Conservation (phyloP, 2,113 vertebrate genomes). For the Lophius piscatorius region DNA sequence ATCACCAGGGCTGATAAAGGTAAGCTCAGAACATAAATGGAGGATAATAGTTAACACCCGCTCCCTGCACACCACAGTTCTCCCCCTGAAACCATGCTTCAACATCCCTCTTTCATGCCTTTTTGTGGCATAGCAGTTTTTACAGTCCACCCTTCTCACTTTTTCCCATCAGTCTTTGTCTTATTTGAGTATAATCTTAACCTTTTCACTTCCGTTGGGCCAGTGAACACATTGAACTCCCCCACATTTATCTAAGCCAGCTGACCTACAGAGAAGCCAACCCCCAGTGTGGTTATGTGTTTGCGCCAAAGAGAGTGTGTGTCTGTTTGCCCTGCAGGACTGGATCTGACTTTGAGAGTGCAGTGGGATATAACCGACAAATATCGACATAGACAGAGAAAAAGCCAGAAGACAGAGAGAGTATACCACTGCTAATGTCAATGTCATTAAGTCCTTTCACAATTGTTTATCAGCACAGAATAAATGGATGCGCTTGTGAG, state of each 20-base stretch:
- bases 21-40: constrained; percentile 52
- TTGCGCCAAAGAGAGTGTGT: constrained; percentile 13
- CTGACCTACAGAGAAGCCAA: constrained; percentile 49
- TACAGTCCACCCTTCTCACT: constrained; percentile 11
- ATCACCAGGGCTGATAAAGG: constrained; percentile 94
- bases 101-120: constrained; percentile 5
- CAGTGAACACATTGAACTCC: constrained; percentile 53
- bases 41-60: background rate
- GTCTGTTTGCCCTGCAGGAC: constrained; percentile 21
- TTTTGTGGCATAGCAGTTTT: background rate
- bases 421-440: no score
- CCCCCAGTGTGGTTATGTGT: constrained; percentile 5
- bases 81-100: background rate
- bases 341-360: constrained; percentile 25
- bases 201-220: constrained; percentile 29
- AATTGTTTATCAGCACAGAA: no score
- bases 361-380: background rate
- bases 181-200: constrained; percentile 24
- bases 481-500: no score
- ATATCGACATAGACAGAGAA: constrained; percentile 1
- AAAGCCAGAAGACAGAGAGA: no score
- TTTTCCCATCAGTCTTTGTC: constrained; percentile 27
- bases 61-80: constrained; percentile 11
- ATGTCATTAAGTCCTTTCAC: no score
- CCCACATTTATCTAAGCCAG: constrained; percentile 39